A percentile compares a stretch with the other conserved stretches of the same genome.
Evolutionary conservation across 2,113 vertebrate species (phyloP).

Genomic region (Rhodinocichla rosea): DNA sequence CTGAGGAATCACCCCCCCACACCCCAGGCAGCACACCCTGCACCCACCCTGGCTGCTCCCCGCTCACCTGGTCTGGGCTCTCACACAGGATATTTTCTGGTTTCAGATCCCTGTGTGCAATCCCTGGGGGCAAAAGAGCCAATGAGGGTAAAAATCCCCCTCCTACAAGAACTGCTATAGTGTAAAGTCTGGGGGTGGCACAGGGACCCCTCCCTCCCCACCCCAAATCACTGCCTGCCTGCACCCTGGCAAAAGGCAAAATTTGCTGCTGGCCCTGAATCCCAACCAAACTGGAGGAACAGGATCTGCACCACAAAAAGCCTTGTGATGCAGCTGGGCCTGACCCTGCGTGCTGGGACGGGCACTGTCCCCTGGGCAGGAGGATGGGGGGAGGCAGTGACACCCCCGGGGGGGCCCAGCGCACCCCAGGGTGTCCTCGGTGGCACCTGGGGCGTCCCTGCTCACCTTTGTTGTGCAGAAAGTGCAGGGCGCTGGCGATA

Average conservation of each 20-base stretch:
- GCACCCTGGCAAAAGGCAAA: background rate
- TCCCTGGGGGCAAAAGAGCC: constrained; percentile 73
- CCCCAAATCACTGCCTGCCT: background rate
- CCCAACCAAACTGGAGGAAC: background rate
- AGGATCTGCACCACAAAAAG: background rate
- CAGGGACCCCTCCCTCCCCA: background rate
- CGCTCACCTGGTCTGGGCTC: constrained; percentile 83
- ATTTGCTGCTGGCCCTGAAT: background rate
- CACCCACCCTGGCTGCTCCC: background rate
- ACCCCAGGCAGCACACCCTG: background rate
- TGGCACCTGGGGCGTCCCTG: background rate
- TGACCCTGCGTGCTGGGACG: background rate
- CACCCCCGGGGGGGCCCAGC: background rate
- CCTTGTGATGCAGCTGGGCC: background rate
- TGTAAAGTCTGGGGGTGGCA: background rate
- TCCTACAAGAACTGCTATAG: accelerated
- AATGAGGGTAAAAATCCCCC: background rate
- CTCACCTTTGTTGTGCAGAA: constrained; percentile 96
- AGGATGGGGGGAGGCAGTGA: background rate
- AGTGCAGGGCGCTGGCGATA: constrained; percentile 95
- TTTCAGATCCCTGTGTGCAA: constrained; percentile 95
- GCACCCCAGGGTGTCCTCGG: background rate
- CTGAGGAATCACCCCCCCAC: background rate
- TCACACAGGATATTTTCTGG: constrained; percentile 97
- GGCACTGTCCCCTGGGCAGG: background rate